Evolutionary conservation across 2,888 invertebrate species (phyloP).

Genomic region (Neuroscelio doddi): DNA sequence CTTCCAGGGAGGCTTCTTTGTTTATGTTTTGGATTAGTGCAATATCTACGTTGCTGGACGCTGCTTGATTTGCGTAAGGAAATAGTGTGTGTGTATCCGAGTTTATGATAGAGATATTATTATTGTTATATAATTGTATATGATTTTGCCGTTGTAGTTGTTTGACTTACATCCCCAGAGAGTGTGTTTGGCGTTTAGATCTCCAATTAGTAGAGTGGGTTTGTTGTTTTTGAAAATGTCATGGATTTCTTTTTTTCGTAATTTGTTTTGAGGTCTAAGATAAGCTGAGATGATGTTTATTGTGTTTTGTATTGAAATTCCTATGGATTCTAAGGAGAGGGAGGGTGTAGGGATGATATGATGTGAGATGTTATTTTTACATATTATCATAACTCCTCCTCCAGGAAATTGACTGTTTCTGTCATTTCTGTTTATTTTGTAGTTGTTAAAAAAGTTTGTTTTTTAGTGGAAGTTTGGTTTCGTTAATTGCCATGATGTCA

Average conservation of each 20-base stretch:
- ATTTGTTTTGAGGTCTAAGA: conserved; percentile 2
- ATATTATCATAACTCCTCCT: conserved; percentile 20
- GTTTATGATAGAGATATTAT: background rate
- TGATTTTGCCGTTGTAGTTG: background rate
- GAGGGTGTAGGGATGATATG: background rate
- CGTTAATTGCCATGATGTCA: conserved; percentile 9
- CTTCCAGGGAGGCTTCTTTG: too few species aligned
- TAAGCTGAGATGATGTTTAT: conserved; percentile 6
- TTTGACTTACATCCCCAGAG: conserved; percentile 5
- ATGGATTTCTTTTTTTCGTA: conserved; percentile 6
- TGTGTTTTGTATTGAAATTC: conserved; percentile 8
- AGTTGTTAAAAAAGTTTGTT: conserved; percentile 6
- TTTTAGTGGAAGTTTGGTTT: conserved; percentile 14
- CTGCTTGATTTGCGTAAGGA: conserved; percentile 5
- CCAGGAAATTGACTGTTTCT: conserved; percentile 9
- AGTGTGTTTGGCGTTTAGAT: conserved; percentile 16
- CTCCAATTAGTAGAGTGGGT: background rate
- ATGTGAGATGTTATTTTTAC: background rate
- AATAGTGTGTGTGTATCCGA: conserved; percentile 12
- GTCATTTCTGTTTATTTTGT: conserved; percentile 13
- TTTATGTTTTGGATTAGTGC: too few species aligned
- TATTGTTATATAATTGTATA: background rate
- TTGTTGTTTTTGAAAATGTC: conserved; percentile 18
- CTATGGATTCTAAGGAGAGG: conserved; percentile 8
- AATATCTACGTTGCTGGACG: too few species aligned